These are phyloP conservation scores for Oegoconia quadripuncta DNA, from an alignment of 2,888 invertebrate genomes.

Conservation along the genomic window DNA sequence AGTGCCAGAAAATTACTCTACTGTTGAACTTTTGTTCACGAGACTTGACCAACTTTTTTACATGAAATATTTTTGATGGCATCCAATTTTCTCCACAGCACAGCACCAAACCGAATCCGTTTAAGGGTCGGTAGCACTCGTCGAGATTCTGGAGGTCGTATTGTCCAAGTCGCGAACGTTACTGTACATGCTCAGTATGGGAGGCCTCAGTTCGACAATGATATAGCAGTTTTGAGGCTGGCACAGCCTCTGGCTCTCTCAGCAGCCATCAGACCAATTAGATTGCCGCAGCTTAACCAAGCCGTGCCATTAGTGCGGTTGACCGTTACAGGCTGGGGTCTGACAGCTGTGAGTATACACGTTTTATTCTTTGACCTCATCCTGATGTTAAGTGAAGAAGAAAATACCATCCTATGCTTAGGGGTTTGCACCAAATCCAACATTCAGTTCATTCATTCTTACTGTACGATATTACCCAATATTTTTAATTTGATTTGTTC, in stretches of 20 bases:
- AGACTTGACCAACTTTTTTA: too few relatives aligned
- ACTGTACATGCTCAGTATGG: conserved; percentile 63
- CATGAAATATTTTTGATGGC: too few relatives aligned
- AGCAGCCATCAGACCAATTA: conserved; percentile 45
- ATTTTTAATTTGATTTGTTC: too few relatives aligned
- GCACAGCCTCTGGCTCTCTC: conserved; percentile 51
- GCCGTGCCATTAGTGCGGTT: conserved; percentile 60
- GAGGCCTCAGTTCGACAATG: conserved; percentile 63
- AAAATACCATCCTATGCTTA: too few relatives aligned
- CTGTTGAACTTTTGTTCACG: too few relatives aligned
- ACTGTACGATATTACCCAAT: too few relatives aligned
- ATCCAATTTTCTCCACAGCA: too few relatives aligned
- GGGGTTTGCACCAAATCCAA: too few relatives aligned
- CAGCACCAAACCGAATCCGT: conserved; percentile 42
- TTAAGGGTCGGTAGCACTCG: conserved; percentile 68
- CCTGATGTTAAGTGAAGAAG: too few relatives aligned
- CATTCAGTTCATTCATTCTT: too few relatives aligned
- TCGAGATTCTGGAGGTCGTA: conserved; percentile 64
- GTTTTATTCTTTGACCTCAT: too few relatives aligned
- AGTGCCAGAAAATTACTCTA: too few relatives aligned
- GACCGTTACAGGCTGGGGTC: conserved; percentile 72
- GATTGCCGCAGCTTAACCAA: conserved; percentile 52
- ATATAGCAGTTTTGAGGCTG: conserved; percentile 60
- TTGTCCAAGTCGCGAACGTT: conserved; percentile 56
- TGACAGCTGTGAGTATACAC: conserved; percentile 56